Base-by-base conservation (phyloP, 23 tunicate species). In the Trididemnum clinides region DNA sequence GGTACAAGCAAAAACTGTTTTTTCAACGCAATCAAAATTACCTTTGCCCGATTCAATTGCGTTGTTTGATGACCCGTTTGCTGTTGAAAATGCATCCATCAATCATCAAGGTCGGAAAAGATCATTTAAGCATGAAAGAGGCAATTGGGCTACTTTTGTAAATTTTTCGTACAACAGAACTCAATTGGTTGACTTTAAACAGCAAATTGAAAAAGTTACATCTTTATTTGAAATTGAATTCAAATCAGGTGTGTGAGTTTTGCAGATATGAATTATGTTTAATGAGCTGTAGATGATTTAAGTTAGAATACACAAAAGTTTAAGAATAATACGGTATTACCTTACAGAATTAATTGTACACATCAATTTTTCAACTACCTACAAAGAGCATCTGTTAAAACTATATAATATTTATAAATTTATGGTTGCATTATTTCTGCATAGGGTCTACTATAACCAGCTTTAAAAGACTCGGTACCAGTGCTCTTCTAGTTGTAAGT, bases 121-220 rank as follows among this genome's bases (percentile, higher is more conserved):
- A 25, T 82, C 86, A 35, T 82, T 82, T 64, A 33, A 36, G 6
- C 86, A 82, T 65, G 86, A 64, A 82, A 34, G 86, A 1, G 86
- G 86, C 0, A 82, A 82, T 64, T 82, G 86, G 86, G 86, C 86
- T 2, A 82, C 86, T 44, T 82, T 28, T 64, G 86, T 82, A 28
- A 64, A 33, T 30, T 23, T 82, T 64, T 62, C 86, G 5, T 82
- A 82, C 35, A 32, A 36, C 22, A 28, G 22, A 59, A 3, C 22
- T 25, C 54, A 63, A 63, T 21, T 63, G 71, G 28, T 5, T 63
- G 28, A 25, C 21, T 22, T n/a, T 15, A 10, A n/a, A 10, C n/a
- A 10, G 12, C 28, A 63, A 10, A 21, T 63, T 63, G 18, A 5
- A 10, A 10, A 44, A 22, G 21, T n/a, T 15, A 15, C n/a, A 5